Percentiles rank a stretch among this genome's conserved stretches.
These are phyloP conservation scores for Anhinga anhinga DNA, from an alignment of 2,113 vertebrate species.

Conservation along the genomic window DNA sequence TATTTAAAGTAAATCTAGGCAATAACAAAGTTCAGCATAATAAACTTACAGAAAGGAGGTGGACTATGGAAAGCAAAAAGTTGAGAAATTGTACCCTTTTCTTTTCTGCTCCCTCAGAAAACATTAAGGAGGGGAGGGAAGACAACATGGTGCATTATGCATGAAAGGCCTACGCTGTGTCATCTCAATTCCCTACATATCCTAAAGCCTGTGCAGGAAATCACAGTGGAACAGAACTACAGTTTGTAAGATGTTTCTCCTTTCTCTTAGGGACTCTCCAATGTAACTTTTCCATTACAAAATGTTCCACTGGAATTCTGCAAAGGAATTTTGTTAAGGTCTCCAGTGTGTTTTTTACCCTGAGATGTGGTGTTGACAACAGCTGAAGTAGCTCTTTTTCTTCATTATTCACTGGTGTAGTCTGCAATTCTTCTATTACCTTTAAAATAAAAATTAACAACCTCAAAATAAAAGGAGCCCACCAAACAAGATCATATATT, in stretches of 20 bases:
- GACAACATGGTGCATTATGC: not conserved
- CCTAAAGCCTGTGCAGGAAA: not conserved
- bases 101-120: not conserved
- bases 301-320: not conserved
- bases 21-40: not conserved
- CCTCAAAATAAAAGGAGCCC: not conserved
- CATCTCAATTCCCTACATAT: not conserved
- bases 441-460: constrained; percentile 44
- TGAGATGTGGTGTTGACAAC: constrained; percentile 89
- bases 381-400: constrained; percentile 88
- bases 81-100: not conserved
- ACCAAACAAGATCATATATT: not conserved
- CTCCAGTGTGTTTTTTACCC: constrained; percentile 73
- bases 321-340: not conserved
- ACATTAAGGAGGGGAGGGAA: not conserved
- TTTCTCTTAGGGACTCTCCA: not conserved
- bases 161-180: fast-evolving
- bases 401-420: constrained; percentile 78
- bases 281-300: not conserved
- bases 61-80: not conserved
- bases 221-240: not conserved
- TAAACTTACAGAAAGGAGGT: not conserved
- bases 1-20: not conserved
- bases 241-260: not conserved
- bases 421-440: constrained; percentile 92